Conservation (phyloP, 2,797 vertebrate species). For the Uromys caudimaculatus region DNA sequence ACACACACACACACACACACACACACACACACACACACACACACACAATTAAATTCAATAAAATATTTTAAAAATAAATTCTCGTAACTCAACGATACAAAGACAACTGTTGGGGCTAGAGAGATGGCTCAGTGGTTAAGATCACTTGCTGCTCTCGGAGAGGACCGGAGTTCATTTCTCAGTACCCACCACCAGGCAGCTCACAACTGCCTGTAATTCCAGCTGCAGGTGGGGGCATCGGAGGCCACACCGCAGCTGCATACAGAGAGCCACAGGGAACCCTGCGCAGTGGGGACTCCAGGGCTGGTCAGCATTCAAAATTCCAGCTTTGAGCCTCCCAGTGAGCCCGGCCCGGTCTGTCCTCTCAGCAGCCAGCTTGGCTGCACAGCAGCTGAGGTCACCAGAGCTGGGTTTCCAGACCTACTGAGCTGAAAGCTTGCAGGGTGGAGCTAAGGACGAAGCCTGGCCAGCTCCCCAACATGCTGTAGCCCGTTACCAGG, state of each 20-base stretch:
- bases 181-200: no score
- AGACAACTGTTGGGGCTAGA: background rate
- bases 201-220: background rate
- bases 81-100: background rate
- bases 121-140: background rate
- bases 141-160: background rate
- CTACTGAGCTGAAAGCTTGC: background rate
- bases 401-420: background rate
- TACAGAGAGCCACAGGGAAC: background rate
- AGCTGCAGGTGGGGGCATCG: background rate
- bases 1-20: background rate
- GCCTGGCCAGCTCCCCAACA: no score
- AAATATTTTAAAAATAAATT: background rate
- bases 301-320: background rate
- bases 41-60: background rate
- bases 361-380: background rate
- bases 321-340: background rate
- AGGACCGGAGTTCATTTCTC: background rate
- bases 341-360: background rate
- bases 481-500: rapidly evolving
- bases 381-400: background rate
- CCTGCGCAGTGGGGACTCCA: rapidly evolving
- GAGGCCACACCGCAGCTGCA: rapidly evolving
- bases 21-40: background rate
- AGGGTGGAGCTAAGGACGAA: background rate